Evolutionary conservation across 1,140 invertebrate species (phyloP), one percentile per base, ranked within the genome.

Genomic region (Hesperophylax magnus): DNA sequence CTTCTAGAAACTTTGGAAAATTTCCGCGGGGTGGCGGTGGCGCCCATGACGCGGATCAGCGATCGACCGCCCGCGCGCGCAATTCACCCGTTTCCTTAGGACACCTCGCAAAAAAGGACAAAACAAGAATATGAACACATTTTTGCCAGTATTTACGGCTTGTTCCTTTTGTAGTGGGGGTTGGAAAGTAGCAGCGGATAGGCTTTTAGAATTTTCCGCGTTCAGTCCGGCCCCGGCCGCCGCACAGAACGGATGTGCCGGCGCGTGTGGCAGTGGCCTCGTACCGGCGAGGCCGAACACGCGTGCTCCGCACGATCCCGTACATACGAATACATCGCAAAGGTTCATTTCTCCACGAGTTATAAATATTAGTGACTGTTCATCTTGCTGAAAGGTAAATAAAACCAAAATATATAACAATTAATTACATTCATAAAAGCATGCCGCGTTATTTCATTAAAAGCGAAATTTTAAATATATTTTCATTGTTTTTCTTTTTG

Each of bases 201-300:
- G 17, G 65, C 65, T 22, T n/a, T 69, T 1, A 24, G 31, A 20
- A 47, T 69, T 74, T 74, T 56, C 53, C 71, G 52, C 39, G 6
- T 18, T 71, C 76, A 84, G 82, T 84, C 77, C 82, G 82, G 82
- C 56, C 80, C 82, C 56, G 80, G 77, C 82, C 71, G 82, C 80
- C 77, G 80, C 53, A 74, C 61, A 39, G 77, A 79, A 34, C 82
- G 82, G 77, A 77, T 52, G 65, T 22, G 76, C 79, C 67, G 77
- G 54, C 65, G 17, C 75, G 54, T 39, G 54, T 63, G 39, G 69
- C 61, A 58, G 54, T 72, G 39, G 69, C 69, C 56, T 20, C 75
- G 27, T 22, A 20, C 34, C 67, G 54, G 65, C 79, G 22, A 52
- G 52, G 69, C 69, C 9, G 69, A 22, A 15, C 14, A 18, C 78